These are phyloP conservation scores for Papio anubis DNA, from an alignment of 2,113 vertebrate species.

Conservation along the genomic window DNA sequence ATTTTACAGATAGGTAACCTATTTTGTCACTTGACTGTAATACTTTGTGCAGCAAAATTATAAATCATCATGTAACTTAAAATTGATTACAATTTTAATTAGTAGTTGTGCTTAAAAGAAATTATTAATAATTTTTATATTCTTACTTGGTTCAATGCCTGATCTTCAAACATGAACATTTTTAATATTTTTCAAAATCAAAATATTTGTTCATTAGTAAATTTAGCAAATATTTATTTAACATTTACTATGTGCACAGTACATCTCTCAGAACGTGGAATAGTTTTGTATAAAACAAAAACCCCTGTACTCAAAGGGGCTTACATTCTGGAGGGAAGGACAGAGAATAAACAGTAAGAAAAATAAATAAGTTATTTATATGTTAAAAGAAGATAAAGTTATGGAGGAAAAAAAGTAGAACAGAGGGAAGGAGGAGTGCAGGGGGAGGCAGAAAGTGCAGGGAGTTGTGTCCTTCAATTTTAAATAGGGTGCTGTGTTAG, in stretches of 20 bases:
- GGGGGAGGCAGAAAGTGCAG: background rate
- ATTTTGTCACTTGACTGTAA: background rate
- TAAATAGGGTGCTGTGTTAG: background rate
- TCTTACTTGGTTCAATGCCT: background rate
- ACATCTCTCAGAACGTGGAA: background rate
- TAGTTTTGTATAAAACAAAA: conserved; percentile 4
- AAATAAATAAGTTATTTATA: background rate
- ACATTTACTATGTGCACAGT: background rate
- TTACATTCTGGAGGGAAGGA: background rate
- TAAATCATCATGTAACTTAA: background rate
- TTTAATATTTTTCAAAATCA: conserved; percentile 31
- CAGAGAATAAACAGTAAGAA: background rate
- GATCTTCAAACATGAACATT: background rate
- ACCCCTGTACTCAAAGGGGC: background rate
- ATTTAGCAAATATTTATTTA: conserved; percentile 16
- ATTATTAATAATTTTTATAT: background rate
- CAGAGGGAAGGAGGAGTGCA: background rate
- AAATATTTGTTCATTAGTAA: background rate
- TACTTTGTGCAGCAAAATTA: conserved; percentile 1
- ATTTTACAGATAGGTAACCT: background rate
- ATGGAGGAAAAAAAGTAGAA: background rate
- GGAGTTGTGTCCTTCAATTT: background rate
- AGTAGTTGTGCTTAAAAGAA: background rate
- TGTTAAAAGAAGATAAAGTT: background rate
- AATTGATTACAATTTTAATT: background rate